Evolutionary conservation across 92 coral and sea anemone genomes (phyloP).

Genomic region (Zoanthus sociatus): DNA sequence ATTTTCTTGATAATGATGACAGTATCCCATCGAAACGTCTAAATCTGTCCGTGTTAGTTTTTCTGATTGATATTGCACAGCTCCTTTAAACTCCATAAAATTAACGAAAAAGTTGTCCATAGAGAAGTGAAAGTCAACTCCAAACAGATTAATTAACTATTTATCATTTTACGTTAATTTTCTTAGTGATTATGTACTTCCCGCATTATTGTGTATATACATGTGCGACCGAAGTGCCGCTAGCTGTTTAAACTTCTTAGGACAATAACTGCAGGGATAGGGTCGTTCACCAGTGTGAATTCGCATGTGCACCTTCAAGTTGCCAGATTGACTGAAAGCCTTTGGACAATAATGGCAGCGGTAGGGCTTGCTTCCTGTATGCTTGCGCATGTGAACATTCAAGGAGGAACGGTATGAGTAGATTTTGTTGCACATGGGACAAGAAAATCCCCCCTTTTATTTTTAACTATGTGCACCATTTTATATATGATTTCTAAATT

Average conservation of each 20-base stretch:
- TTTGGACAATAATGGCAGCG: constrained; percentile 39
- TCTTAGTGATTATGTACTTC: too few relatives aligned
- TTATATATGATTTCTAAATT: too few relatives aligned
- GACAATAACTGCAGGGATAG: constrained; percentile 17
- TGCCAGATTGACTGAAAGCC: constrained; percentile 36
- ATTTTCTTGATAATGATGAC: too few relatives aligned
- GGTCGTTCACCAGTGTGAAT: constrained; percentile 38
- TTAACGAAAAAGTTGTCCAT: too few relatives aligned
- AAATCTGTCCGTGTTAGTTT: too few relatives aligned
- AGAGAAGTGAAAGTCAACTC: too few relatives aligned
- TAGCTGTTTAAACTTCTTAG: constrained; percentile 20
- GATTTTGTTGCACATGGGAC: constrained; percentile 1
- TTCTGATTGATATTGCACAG: too few relatives aligned
- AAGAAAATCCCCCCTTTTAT: constrained; percentile 1
- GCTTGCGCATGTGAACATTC: constrained; percentile 38
- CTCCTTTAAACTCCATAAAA: too few relatives aligned
- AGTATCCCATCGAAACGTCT: too few relatives aligned
- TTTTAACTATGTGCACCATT: too few relatives aligned
- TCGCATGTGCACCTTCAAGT: constrained; percentile 25
- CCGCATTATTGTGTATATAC: constrained; percentile 2
- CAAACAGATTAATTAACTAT: too few relatives aligned
- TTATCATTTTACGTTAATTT: too few relatives aligned
- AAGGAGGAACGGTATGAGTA: constrained; percentile 15
- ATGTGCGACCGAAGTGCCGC: constrained; percentile 32
- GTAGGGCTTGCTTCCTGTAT: constrained; percentile 38